Evolutionary conservation across 2,113 vertebrate genomes (phyloP), one percentile per base, ranked within the genome.

Genomic region (Xenopus laevis): DNA sequence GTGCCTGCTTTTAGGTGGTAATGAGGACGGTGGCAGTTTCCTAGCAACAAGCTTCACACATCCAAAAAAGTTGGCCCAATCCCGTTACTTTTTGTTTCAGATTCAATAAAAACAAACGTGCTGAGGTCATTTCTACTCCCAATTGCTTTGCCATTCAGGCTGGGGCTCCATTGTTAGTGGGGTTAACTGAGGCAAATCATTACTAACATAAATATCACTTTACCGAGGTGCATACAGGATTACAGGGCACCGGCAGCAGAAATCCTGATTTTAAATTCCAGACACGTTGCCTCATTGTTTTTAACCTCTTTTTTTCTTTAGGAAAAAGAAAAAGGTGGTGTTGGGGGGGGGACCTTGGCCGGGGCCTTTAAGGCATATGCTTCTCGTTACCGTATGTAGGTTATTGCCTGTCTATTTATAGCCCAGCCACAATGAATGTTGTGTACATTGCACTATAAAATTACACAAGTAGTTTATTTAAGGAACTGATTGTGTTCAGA

Each of bases 31-130:
- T 40, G 33, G 33, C 33, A 40, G 33, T 40, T 40, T 5, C 33
- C 33, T 40, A 40, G 33, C 33, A 40, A 86, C 79, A 84, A 82
- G 78, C 84, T 85, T 86, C 23, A 4, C 23, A 27, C 23, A 4
- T 27, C 23, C 23, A 27, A 4, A 27, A 27, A 27, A 13, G 89
- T 86, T 88, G 33, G 33, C 33, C 33, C 5, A 40, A 40, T 40
- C 5, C 33, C 6, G 33, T 82, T 81, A 81, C 71, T 72, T 80
- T 50, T 50, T 50, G 11, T 50, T 50, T 50, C 11, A 16, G 11
- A 50, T 50, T 50, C 12, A 12, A 16, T 50, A 50, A 1, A 50
- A 50, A 50, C 47, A 50, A 50, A 50, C 15, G 12, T 50, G 33
- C 33, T 40, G 33, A 40, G 33, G 33, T 40, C 47, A 50, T 15